A percentile compares a stretch with the other conserved stretches of the same genome.
Evolutionary conservation across 2,888 invertebrate species (phyloP).

Genomic region (Rhingia rostrata): DNA sequence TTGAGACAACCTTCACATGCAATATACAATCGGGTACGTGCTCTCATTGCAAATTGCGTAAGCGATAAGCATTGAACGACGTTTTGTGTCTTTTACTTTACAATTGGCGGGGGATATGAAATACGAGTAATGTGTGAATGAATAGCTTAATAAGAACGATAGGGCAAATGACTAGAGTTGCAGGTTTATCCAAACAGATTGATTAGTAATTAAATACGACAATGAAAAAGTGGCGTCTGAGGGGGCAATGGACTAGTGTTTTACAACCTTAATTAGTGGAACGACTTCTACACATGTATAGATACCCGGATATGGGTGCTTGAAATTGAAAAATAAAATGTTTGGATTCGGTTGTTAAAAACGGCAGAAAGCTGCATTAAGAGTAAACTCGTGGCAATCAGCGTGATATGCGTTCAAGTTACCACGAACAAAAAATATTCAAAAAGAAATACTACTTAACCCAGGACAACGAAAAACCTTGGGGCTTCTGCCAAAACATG

Average conservation of each 20-base stretch:
- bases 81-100: neutral
- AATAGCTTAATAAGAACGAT: neutral
- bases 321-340: no score
- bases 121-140: constrained; percentile 12
- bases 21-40: constrained; percentile 52
- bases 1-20: constrained; percentile 61
- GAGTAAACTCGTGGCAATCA: no score
- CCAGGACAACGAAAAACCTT: no score
- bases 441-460: no score
- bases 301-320: neutral
- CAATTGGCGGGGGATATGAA: neutral
- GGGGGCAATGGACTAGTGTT: neutral
- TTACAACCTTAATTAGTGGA: no score
- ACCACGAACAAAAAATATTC: no score
- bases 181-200: neutral
- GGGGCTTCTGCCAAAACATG: no score
- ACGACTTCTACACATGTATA: neutral
- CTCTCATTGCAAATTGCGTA: constrained; percentile 54
- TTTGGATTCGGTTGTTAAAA: no score
- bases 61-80: constrained; percentile 32
- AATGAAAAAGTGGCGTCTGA: neutral
- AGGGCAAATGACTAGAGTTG: neutral
- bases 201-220: neutral
- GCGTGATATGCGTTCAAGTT: no score
- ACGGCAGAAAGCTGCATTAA: no score